Conservation (phyloP, 2,888 invertebrate species). For the Protophormia terraenovae region DNA sequence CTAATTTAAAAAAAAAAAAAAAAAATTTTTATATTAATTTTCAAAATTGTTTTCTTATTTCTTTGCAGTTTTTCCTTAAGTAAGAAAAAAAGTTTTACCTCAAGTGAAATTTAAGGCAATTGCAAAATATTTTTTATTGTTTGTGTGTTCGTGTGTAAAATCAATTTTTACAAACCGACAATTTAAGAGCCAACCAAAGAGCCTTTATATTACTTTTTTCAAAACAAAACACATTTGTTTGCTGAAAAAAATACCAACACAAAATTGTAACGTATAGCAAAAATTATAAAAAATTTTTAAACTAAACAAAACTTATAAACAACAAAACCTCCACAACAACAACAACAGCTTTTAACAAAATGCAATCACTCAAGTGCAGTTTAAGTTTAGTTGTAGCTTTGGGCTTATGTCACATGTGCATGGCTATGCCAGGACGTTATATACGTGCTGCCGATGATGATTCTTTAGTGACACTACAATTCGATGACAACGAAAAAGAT, state of each 20-base stretch:
- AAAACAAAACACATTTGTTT: not conserved
- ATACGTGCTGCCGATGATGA: slow-evolving; percentile 75
- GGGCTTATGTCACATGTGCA: slow-evolving; percentile 71
- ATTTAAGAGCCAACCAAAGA: slow-evolving; percentile 52
- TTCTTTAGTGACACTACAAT: slow-evolving; percentile 70
- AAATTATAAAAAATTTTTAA: slow-evolving; percentile 3
- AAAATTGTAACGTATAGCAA: slow-evolving; percentile 1
- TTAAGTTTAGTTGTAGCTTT: slow-evolving; percentile 72
- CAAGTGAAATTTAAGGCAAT: slow-evolving; percentile 5
- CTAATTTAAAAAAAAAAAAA: slow-evolving; percentile 2
- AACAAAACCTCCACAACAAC: too few relatives aligned
- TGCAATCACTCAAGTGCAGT: slow-evolving; percentile 76
- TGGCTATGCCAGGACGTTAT: slow-evolving; percentile 75
- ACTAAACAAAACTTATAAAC: slow-evolving; percentile 21
- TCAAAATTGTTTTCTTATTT: not conserved
- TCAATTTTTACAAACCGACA: slow-evolving; percentile 55
- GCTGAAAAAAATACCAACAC: not conserved
- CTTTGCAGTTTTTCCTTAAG: slow-evolving; percentile 51
- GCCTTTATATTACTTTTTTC: slow-evolving; percentile 10
- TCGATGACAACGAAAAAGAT: slow-evolving; percentile 72
- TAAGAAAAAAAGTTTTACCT: slow-evolving; percentile 22
- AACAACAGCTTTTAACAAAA: slow-evolving; percentile 66
- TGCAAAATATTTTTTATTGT: slow-evolving; percentile 19
- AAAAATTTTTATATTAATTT: not conserved
- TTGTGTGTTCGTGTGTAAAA: not conserved